A percentile compares a stretch with the other conserved stretches of the same genome.
phyloP scores from a whole-genome alignment of 2,888 invertebrate genomes.

The Yponomeuta plumbellus region DNA sequence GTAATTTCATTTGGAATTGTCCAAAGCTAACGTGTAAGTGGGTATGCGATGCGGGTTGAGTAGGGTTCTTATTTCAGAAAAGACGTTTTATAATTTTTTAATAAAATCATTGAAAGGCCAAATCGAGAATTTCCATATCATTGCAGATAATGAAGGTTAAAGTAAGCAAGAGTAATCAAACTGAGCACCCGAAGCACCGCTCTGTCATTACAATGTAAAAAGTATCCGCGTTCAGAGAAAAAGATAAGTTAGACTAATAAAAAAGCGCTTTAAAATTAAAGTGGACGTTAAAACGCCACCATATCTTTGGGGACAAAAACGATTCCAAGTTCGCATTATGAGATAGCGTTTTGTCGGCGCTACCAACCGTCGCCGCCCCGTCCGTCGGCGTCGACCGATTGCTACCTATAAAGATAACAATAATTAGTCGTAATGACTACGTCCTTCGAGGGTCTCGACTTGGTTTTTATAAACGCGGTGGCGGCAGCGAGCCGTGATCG shows the following conservation, averaged over 20 bases:
- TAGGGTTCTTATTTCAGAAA: no score
- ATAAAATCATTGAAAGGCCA: not conserved
- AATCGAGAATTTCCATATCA: conserved; percentile 55
- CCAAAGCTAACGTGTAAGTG: not conserved
- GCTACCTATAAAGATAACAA: conserved; percentile 73
- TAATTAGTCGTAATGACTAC: conserved; percentile 72
- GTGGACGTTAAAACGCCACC: conserved; percentile 14
- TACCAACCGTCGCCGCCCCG: conserved; percentile 7
- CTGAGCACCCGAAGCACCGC: conserved; percentile 44
- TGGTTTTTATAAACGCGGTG: conserved; percentile 57
- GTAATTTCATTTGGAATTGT: not conserved
- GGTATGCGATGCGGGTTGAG: no score
- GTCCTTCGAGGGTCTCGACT: conserved; percentile 49
- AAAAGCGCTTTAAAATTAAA: conserved; percentile 16
- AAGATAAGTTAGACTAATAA: conserved; percentile 15
- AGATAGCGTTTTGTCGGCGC: conserved; percentile 54
- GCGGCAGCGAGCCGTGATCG: conserved; percentile 60
- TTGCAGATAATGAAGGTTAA: conserved; percentile 66
- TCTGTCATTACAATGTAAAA: conserved; percentile 56
- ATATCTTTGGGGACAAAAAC: conserved; percentile 33
- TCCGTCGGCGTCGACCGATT: conserved; percentile 51
- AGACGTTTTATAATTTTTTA: not conserved
- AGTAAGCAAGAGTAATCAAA: conserved; percentile 40
- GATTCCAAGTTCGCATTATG: conserved; percentile 59
- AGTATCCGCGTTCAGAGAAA: conserved; percentile 20